phyloP scores from a whole-genome alignment of 2,888 invertebrate genomes.

The Laothoe populi region DNA sequence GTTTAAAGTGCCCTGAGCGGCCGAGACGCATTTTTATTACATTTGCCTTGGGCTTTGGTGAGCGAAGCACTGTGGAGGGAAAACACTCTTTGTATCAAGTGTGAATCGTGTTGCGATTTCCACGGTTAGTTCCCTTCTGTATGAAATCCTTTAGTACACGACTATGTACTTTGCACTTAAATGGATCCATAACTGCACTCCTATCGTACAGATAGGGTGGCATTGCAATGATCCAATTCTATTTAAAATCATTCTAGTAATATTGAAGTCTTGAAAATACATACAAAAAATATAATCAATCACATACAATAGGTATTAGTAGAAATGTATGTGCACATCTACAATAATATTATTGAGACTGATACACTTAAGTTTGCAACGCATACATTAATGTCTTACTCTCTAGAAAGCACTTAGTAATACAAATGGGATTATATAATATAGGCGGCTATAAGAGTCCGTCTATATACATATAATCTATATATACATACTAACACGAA shows the following conservation, averaged over 20 bases:
- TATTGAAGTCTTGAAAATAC: not conserved
- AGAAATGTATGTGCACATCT: too few species aligned
- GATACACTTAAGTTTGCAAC: too few species aligned
- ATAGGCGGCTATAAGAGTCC: too few species aligned
- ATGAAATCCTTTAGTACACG: not conserved
- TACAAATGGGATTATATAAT: too few species aligned
- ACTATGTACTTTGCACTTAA: constrained; percentile 18
- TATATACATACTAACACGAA: too few species aligned
- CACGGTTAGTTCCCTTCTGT: constrained; percentile 31
- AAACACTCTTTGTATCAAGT: constrained; percentile 27
- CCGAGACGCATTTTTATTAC: constrained; percentile 67
- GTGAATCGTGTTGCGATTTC: constrained; percentile 20
- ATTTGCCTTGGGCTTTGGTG: constrained; percentile 57
- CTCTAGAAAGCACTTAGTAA: too few species aligned
- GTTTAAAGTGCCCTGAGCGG: constrained; percentile 50
- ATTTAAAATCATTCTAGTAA: not conserved
- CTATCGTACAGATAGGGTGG: not conserved
- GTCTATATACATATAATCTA: too few species aligned
- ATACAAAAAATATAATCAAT: too few species aligned
- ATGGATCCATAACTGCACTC: constrained; percentile 6
- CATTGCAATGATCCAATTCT: not conserved
- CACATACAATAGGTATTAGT: too few species aligned
- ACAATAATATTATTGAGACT: not conserved
- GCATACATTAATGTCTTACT: too few species aligned
- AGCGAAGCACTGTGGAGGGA: constrained; percentile 50